These are phyloP conservation scores for Eretmochelys imbricata DNA, from an alignment of 2,113 vertebrate species.

Conservation along the genomic window DNA sequence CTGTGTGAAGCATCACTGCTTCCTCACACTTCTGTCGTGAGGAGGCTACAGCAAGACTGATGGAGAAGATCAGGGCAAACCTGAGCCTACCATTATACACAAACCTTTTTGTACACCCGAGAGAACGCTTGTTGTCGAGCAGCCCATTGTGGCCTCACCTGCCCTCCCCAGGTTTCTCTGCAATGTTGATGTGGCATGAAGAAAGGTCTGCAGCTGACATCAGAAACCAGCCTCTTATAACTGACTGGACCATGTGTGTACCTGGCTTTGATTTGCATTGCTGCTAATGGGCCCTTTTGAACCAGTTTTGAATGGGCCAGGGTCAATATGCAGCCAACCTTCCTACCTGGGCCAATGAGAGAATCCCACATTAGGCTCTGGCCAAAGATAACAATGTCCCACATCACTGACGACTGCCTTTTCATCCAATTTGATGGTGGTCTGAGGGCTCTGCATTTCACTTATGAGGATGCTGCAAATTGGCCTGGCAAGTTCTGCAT, in stretches of 20 bases:
- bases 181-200: background rate
- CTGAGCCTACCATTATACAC: background rate
- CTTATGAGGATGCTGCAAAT: background rate
- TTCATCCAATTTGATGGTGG: background rate
- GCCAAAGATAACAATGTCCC: background rate
- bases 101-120: background rate
- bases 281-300: background rate
- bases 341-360: background rate
- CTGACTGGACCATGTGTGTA: too few species aligned
- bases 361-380: background rate
- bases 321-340: background rate
- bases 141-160: background rate
- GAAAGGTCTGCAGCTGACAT: too few species aligned
- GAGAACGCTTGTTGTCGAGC: background rate
- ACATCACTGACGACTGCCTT: background rate
- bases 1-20: background rate
- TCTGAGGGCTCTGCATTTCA: background rate
- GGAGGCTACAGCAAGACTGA: background rate
- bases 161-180: background rate
- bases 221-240: too few species aligned
- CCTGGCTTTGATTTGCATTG: too few species aligned
- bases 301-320: background rate
- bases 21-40: background rate
- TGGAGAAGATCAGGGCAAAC: background rate
- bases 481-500: background rate